Conservation (phyloP, 1,140 invertebrate genomes). For the Homarus americanus region DNA sequence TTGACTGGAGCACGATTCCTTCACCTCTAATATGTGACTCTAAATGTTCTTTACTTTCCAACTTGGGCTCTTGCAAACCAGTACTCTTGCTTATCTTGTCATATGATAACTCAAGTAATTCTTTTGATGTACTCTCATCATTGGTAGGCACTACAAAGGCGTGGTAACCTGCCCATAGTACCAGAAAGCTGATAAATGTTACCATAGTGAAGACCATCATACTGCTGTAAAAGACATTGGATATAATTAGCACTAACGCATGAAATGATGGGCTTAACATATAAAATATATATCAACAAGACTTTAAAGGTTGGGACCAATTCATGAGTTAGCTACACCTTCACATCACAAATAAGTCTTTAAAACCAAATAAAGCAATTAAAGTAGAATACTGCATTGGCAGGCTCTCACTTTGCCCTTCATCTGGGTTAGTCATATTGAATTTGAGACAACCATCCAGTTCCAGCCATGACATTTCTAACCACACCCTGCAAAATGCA, state of each 20-base stretch:
- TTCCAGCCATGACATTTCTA: too few species aligned
- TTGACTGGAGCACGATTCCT: too few species aligned
- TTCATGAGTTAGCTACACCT: too few species aligned
- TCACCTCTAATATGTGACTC: background rate
- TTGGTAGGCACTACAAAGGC: background rate
- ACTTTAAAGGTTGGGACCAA: too few species aligned
- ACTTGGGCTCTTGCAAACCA: background rate
- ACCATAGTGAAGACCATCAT: slow-evolving; percentile 22
- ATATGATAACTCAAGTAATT: background rate
- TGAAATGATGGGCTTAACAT: too few species aligned
- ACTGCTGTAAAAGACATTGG: background rate
- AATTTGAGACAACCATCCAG: too few species aligned
- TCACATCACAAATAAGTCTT: too few species aligned
- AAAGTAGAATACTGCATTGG: too few species aligned
- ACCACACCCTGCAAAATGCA: too few species aligned
- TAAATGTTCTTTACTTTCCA: background rate
- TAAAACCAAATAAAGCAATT: too few species aligned
- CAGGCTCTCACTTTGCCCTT: too few species aligned
- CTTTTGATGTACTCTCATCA: background rate
- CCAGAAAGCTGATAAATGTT: slow-evolving; percentile 1
- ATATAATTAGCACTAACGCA: background rate
- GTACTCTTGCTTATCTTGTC: background rate
- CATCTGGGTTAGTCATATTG: too few species aligned
- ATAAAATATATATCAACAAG: background rate
- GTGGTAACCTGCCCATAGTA: background rate